Evolutionary conservation across 2,113 vertebrate genomes (phyloP), one percentile per base, ranked within the genome.

Genomic region (Dasypus novemcinctus): DNA sequence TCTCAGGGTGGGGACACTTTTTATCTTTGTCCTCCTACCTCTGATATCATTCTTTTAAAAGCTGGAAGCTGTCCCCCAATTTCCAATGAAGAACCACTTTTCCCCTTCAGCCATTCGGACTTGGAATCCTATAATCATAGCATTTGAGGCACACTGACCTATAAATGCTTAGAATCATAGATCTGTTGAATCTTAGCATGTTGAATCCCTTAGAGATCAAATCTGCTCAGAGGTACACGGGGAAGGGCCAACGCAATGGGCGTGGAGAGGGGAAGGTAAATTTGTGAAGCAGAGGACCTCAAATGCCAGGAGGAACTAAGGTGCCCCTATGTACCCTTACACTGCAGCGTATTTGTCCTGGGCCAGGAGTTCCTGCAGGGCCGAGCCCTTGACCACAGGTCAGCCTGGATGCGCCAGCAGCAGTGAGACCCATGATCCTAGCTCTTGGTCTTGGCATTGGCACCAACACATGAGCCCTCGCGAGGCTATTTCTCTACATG

Each of bases 1-100:
- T 46, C 36, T 76, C 8, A 2, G 41, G 12, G 63, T 41, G 31
- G 33, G 33, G 33, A 49, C 7, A 0, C 11, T 61, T 74, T 68
- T 78, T 33, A n/a, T 76, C 52, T 95, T 59, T 94, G 18, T 46
- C 71, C 76, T 81, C 72, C 46, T 85, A n/a, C 43, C 29, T 52
- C 54, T 81, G 23, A 20, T 63, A 29, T 31, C 29, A 14, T 38
- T 27, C 14, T 89, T 71, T 81, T 43, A 17, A 52, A n/a, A n/a
- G n/a, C n/a, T n/a, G n/a, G n/a, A 43, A 79, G 69, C 15, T 83
- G 36, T 36, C 15, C 17, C 43, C 29, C 18, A 4, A 5, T 43
- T 82, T 93, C 74, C 68, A 68, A 1, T 6, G 75, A 29, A 92
- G 54, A 95, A 74, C 18, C 8, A 33, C 18, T 14, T 15, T 71